These are phyloP conservation scores for Ptychadena robeensis DNA, from an alignment of 2,797 vertebrate species.

Conservation along the genomic window DNA sequence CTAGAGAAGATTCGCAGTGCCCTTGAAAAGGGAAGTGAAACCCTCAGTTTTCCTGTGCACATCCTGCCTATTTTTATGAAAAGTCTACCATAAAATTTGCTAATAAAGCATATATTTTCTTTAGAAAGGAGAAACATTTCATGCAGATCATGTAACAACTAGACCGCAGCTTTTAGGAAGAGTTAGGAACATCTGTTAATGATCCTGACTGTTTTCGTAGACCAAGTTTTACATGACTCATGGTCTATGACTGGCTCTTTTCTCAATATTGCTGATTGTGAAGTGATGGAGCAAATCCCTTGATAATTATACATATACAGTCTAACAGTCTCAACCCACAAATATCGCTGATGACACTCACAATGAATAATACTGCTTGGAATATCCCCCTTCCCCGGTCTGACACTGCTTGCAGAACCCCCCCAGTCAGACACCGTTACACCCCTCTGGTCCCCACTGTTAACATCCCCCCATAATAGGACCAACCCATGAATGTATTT, in stretches of 20 bases:
- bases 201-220: neutral
- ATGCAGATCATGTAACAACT: conserved; percentile 2
- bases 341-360: too few relatives aligned
- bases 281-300: neutral
- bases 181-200: neutral
- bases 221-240: neutral
- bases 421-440: too few relatives aligned
- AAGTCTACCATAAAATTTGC: conserved; percentile 9
- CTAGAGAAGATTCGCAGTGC: neutral
- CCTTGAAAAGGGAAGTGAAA: neutral
- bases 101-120: neutral
- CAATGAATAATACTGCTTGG: neutral
- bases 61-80: neutral
- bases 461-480: too few relatives aligned
- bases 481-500: too few relatives aligned
- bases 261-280: neutral
- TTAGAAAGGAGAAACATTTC: neutral
- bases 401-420: too few relatives aligned
- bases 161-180: neutral
- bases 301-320: neutral
- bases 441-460: too few relatives aligned
- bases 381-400: too few relatives aligned
- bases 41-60: conserved; percentile 2
- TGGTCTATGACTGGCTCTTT: neutral
- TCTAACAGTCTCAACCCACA: too few relatives aligned